phyloP scores from a whole-genome alignment of 2,888 invertebrate genomes.

The Stenurella melanura region DNA sequence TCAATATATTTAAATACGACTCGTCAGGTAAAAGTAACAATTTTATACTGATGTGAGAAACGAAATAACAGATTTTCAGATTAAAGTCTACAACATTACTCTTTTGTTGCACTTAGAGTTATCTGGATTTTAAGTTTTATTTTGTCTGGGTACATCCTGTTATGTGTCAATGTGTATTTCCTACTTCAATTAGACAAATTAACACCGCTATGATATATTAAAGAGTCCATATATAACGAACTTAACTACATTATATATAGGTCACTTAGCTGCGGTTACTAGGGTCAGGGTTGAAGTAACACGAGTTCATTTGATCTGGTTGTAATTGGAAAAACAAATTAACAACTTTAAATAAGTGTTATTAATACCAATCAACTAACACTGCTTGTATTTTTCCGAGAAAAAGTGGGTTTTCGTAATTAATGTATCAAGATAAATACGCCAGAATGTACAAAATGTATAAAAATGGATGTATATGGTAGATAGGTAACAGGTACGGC shows the following conservation, averaged over 20 bases:
- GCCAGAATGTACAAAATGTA: no score
- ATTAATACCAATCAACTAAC: neutral
- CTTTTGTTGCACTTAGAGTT: neutral
- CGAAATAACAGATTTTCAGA: no score
- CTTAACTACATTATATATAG: neutral
- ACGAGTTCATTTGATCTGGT: neutral
- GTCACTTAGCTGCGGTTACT: neutral
- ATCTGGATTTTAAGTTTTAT: neutral
- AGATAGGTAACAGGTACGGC: no score
- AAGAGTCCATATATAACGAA: neutral
- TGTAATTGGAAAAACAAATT: neutral
- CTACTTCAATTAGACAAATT: neutral
- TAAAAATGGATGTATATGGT: no score
- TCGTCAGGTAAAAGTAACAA: neutral
- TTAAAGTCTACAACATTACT: no score
- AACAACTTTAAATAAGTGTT: neutral
- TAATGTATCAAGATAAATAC: neutral
- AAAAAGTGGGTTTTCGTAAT: neutral
- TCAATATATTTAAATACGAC: neutral
- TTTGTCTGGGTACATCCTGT: neutral
- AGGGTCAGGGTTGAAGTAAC: neutral
- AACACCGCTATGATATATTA: neutral
- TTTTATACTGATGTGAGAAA: neutral
- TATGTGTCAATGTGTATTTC: slow-evolving; percentile 1
- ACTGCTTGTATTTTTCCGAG: neutral